Percentiles rank a stretch among this genome's conserved stretches.
Evolutionary conservation across 2,797 vertebrate genomes (phyloP).

Genomic region (Malacoraja senta): DNA sequence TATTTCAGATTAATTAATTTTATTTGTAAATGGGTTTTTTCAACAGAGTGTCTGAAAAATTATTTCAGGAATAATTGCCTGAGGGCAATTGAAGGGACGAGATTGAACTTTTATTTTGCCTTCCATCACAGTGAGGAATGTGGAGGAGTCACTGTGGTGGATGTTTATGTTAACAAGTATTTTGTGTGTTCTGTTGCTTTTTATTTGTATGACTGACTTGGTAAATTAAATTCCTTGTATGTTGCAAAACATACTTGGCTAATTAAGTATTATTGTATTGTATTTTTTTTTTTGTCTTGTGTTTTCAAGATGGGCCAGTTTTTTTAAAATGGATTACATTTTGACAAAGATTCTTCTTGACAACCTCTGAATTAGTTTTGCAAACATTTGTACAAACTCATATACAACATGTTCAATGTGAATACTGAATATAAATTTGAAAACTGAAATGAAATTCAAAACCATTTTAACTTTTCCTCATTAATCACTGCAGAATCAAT

Average conservation of each 20-base stretch:
- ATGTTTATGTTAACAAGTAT: no score
- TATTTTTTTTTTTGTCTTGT: no score
- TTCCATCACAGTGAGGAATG: no score
- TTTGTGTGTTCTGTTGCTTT: no score
- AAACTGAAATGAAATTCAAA: not conserved
- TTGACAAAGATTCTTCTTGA: not conserved
- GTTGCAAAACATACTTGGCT: no score
- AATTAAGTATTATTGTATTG: no score
- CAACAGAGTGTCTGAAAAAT: not conserved
- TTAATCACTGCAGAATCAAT: not conserved
- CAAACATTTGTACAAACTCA: not conserved
- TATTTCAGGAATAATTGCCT: no score
- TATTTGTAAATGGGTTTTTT: not conserved
- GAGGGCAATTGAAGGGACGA: no score
- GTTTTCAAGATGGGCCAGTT: not conserved
- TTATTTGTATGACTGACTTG: no score
- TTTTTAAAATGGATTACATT: not conserved
- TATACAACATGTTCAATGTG: not conserved
- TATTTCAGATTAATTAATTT: not conserved
- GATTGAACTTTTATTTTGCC: no score
- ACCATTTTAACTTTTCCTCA: not conserved
- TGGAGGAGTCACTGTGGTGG: no score
- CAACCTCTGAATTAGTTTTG: not conserved
- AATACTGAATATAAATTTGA: not conserved
- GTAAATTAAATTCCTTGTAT: no score